Conservation (phyloP, 1,140 invertebrate genomes). For the Ridgeia piscesae region DNA sequence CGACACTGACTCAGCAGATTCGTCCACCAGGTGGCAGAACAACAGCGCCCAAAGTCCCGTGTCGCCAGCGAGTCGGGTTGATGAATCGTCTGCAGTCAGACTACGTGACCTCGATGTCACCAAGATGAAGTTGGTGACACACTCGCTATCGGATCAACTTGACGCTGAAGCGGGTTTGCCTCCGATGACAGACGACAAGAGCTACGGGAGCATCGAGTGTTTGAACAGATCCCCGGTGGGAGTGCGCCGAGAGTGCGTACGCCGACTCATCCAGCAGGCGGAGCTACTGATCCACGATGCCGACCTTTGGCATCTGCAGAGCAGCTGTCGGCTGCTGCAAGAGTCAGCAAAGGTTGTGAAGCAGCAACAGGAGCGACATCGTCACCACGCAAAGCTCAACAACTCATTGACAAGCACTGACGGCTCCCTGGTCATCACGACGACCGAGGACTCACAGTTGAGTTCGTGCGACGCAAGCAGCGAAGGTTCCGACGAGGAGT, state of each 20-base stretch:
- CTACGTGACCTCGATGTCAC: not conserved
- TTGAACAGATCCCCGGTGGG: not conserved
- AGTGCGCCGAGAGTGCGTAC: not conserved
- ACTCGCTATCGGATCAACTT: not conserved
- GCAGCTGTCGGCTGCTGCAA: not conserved
- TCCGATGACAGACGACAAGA: not conserved
- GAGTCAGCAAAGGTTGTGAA: not conserved
- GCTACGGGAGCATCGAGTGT: not conserved
- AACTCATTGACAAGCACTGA: slow-evolving; percentile 10
- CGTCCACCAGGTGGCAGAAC: not conserved
- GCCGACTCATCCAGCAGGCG: slow-evolving; percentile 12
- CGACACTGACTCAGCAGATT: slow-evolving; percentile 13
- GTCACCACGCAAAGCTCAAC: not conserved
- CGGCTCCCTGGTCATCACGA: not conserved
- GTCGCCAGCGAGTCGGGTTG: not conserved
- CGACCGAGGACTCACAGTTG: not conserved
- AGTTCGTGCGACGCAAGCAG: slow-evolving; percentile 18
- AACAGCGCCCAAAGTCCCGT: not conserved
- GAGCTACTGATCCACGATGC: slow-evolving; percentile 11
- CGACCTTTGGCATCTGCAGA: not conserved
- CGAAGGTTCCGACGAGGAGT: slow-evolving; percentile 17
- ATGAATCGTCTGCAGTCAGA: not conserved
- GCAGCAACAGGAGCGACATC: not conserved
- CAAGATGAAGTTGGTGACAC: not conserved
- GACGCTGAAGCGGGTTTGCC: not conserved